Base-by-base conservation (phyloP, 2,888 invertebrate species). In the Meteorus colon region DNA sequence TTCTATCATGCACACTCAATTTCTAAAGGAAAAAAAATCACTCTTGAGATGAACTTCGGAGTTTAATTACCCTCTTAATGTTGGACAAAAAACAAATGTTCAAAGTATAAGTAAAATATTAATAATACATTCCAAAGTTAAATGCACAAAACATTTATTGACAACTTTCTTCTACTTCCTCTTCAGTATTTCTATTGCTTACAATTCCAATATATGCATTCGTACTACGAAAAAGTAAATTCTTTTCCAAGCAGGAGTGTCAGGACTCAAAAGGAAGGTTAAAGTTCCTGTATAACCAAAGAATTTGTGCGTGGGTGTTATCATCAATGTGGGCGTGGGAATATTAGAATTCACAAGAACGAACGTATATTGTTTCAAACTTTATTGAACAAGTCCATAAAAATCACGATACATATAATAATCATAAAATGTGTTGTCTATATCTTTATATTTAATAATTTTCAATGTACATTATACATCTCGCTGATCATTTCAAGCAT, bases 301-400 rank as follows among this genome's bases (percentile, higher is more conserved):
- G 31, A 27, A 27, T 4, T 62, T 12, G 31, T 24, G 27, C 10
- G 31, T 29, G 16, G 60, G 31, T 62, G 14, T 59, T 10, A 16
- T 59, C 5, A 16, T 3, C 12, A 16, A 31, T 63, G 3, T n/a
- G n/a, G 14, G 31, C 4, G 31, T 63, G n/a, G 34, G 29, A 31
- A 63, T n/a, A 63, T 16, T 63, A 10, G 10, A 60, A 55, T 55
- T 41, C 41, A 55, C 6, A 24, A 12, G 59, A 16, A 60, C 19
- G 24, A 12, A 12, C 14, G 19, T 74, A 37, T 70, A 72, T 78
- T 73, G 74, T 76, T 81, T 74, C 62, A 79, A 87, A 85, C 84
- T 86, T 87, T 88, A 88, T 88, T 88, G 85, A 88, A 88, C 85
- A 86, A 85, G 85, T 86, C n/a, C 88, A 86, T 86, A 88, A 87